Evolutionary conservation across 2,797 vertebrate species (phyloP).

Genomic region (Myiotriccus ornatus): DNA sequence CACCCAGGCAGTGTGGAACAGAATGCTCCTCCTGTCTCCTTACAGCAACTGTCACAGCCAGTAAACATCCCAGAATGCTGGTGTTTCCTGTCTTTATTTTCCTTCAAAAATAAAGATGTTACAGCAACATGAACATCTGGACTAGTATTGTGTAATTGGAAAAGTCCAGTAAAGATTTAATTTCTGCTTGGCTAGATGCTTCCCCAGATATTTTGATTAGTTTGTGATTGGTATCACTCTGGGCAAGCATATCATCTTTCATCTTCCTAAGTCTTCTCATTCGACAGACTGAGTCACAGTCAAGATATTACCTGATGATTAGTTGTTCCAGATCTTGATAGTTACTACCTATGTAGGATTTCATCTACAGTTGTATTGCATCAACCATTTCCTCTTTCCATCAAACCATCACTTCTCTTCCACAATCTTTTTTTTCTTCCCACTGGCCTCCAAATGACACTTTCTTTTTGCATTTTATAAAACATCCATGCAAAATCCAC

Average conservation of each 20-base stretch:
- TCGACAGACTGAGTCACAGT: not conserved
- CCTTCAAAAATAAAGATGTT: constrained; percentile 18
- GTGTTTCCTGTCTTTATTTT: not conserved
- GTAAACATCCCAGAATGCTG: not conserved
- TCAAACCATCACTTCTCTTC: not conserved
- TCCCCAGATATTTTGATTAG: constrained; percentile 13
- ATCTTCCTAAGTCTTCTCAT: constrained; percentile 10
- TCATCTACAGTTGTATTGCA: constrained; percentile 2
- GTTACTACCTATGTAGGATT: not conserved
- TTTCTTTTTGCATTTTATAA: not conserved
- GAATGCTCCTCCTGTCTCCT: not conserved
- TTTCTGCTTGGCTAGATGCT: constrained; percentile 33
- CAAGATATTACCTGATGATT: constrained; percentile 34
- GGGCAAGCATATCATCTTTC: constrained; percentile 7
- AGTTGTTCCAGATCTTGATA: not conserved
- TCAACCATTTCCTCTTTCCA: not conserved
- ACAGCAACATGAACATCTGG: constrained; percentile 30
- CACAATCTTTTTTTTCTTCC: not conserved
- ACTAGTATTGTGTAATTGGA: not conserved
- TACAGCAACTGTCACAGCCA: not conserved
- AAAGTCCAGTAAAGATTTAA: constrained; percentile 7
- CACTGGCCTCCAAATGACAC: not conserved
- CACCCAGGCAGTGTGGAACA: not conserved
- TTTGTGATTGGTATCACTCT: constrained; percentile 27
- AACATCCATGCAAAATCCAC: not conserved